Evolutionary conservation across 2,113 vertebrate species (phyloP).

Genomic region (Callipepla californica): DNA sequence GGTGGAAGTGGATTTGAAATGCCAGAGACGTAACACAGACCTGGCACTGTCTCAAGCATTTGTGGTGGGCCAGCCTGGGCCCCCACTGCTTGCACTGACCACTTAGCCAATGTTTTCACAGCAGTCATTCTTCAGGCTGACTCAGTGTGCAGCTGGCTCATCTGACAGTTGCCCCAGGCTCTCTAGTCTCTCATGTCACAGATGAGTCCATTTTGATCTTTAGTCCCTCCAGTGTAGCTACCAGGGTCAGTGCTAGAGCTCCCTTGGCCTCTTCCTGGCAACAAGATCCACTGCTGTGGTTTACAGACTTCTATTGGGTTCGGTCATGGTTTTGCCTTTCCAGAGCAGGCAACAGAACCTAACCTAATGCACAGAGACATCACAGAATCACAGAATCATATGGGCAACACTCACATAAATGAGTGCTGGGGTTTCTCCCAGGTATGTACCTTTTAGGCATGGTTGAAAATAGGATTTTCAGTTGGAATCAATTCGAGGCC

Average conservation of each 20-base stretch:
- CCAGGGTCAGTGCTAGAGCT: not conserved
- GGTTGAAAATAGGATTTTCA: not conserved
- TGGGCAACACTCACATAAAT: not conserved
- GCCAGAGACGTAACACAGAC: not conserved
- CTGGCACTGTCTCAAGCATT: not conserved
- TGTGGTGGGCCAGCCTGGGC: not conserved
- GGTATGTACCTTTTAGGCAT: not conserved
- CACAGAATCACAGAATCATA: too few species aligned
- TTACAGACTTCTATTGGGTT: not conserved
- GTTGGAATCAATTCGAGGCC: not conserved
- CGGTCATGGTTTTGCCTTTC: not conserved
- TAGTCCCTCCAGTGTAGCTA: not conserved
- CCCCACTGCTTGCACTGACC: not conserved
- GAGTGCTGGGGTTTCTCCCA: not conserved
- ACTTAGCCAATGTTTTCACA: too few species aligned
- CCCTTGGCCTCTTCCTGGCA: not conserved
- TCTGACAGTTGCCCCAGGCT: too few species aligned
- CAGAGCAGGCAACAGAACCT: not conserved
- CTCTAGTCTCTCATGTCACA: not conserved
- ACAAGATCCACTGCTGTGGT: not conserved
- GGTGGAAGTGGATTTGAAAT: not conserved
- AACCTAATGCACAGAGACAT: not conserved
- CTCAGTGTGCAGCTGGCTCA: not conserved
- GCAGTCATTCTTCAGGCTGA: not conserved
- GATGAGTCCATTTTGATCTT: not conserved